Conservation (phyloP, 1,140 invertebrate species). For the Euborellia annulipes region DNA sequence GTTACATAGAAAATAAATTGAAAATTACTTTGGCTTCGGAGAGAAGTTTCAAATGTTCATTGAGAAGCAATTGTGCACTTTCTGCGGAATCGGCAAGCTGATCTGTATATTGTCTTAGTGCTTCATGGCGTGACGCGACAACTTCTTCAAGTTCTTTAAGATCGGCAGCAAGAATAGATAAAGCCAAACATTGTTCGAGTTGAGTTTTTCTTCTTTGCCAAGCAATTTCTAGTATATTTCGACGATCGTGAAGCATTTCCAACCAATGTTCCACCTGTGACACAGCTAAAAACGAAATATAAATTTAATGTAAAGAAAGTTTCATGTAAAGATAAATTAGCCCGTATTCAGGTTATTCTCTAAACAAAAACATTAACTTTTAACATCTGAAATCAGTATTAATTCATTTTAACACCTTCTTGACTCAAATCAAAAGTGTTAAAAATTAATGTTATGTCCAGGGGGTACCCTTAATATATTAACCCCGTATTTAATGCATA, state of each 20-base stretch:
- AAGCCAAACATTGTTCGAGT: slow-evolving; percentile 60
- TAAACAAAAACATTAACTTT: too few species aligned
- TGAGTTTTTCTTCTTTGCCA: slow-evolving; percentile 49
- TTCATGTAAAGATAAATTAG: too few species aligned
- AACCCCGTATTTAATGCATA: too few species aligned
- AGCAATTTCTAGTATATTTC: slow-evolving; percentile 54
- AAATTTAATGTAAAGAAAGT: too few species aligned
- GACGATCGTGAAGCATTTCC: slow-evolving; percentile 58
- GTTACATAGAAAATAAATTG: slow-evolving; percentile 6
- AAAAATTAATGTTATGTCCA: too few species aligned
- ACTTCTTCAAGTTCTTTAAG: slow-evolving; percentile 47
- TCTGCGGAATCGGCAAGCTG: slow-evolving; percentile 49
- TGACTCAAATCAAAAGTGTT: too few species aligned
- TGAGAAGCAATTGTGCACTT: slow-evolving; percentile 47
- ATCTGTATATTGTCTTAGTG: slow-evolving; percentile 29
- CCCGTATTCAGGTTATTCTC: too few species aligned
- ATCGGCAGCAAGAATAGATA: slow-evolving; percentile 55
- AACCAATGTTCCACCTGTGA: slow-evolving; percentile 58
- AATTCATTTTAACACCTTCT: too few species aligned
- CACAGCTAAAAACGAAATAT: slow-evolving; percentile 40
- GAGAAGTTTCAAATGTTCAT: slow-evolving; percentile 53
- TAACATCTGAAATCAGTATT: too few species aligned
- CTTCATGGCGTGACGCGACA: slow-evolving; percentile 32
- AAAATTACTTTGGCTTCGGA: slow-evolving; percentile 46
- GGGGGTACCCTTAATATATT: too few species aligned